phyloP scores from a whole-genome alignment of 2,113 vertebrate genomes.

The Diadophis punctatus region DNA sequence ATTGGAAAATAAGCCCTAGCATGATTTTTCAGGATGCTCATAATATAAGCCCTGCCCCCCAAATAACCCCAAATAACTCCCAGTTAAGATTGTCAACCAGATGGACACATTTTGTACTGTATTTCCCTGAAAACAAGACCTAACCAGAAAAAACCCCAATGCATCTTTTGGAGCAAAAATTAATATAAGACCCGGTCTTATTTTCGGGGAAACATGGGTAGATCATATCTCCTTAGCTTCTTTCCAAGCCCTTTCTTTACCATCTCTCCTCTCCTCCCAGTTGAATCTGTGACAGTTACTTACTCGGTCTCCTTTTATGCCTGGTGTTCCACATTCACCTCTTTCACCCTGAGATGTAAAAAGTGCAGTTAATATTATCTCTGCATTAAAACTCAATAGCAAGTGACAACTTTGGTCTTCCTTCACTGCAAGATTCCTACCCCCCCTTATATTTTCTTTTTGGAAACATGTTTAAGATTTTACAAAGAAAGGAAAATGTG shows the following conservation, averaged over 20 bases:
- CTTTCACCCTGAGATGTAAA: conserved; percentile 76
- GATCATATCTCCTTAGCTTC: not conserved
- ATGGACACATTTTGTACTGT: no score
- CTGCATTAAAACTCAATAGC: not conserved
- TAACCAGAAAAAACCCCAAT: no score
- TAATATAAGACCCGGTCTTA: no score
- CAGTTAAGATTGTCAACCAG: no score
- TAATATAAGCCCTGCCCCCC: no score
- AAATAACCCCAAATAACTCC: no score
- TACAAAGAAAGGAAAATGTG: not conserved
- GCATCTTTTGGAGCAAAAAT: no score
- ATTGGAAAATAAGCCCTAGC: no score
- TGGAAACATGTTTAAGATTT: not conserved
- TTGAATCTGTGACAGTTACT: conserved; percentile 34
- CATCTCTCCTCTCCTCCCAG: no score
- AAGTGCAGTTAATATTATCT: not conserved
- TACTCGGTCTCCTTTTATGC: conserved; percentile 89
- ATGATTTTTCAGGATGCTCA: no score
- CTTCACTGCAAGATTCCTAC: not conserved
- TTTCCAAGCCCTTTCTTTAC: not conserved
- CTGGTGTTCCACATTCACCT: conserved; percentile 87
- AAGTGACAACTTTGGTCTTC: not conserved
- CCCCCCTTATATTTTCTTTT: not conserved
- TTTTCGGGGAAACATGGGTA: no score
- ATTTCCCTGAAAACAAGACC: no score